Percentiles rank a stretch among this genome's conserved stretches.
phyloP scores from a whole-genome alignment of 2,113 vertebrate species.

The Neofelis nebulosa region DNA sequence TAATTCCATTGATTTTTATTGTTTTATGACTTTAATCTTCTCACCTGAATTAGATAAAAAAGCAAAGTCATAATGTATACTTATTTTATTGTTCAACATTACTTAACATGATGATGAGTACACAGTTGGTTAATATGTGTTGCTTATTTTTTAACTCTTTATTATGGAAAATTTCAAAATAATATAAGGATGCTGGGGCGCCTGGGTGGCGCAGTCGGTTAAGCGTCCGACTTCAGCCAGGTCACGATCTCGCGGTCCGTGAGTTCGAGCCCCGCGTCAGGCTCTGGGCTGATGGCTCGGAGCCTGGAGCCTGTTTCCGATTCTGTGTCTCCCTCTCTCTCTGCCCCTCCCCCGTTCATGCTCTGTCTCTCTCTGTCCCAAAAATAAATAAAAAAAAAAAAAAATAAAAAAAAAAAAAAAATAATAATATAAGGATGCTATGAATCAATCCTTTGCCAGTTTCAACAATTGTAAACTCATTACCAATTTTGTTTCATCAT shows the following conservation, averaged over 20 bases:
- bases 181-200: not conserved
- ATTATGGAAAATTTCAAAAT: not conserved
- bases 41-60: not conserved
- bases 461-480: not conserved
- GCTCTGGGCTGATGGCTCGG: too few species aligned
- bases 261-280: too few species aligned
- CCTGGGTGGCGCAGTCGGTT: too few species aligned
- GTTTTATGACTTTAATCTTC: not conserved
- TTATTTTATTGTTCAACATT: not conserved
- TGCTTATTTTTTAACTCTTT: slow-evolving; percentile 10
- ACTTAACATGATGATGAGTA: not conserved
- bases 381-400: too few species aligned
- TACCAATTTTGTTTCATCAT: not conserved
- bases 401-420: too few species aligned
- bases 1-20: not conserved
- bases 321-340: too few species aligned
- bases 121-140: not conserved
- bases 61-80: not conserved
- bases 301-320: too few species aligned
- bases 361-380: too few species aligned
- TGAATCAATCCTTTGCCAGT: not conserved
- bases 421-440: not conserved
- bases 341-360: too few species aligned
- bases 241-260: too few species aligned
- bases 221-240: too few species aligned